Base-by-base conservation (phyloP, 2,888 invertebrate genomes). In the Electrophaes corylata region DNA sequence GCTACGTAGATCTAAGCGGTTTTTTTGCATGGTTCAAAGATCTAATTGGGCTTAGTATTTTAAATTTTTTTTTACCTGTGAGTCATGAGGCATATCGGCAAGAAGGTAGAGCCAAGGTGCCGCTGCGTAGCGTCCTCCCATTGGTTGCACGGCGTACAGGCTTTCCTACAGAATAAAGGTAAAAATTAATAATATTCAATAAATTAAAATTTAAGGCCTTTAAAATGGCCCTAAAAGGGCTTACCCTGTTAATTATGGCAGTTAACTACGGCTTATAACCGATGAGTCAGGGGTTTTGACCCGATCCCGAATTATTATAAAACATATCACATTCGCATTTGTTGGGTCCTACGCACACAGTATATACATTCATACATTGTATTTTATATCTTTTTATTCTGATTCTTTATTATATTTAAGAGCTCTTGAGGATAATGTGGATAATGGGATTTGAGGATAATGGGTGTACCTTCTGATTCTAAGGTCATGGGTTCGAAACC, bases 121-220 rank as follows among this genome's bases (percentile, higher is more conserved):
- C 19, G 79, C 73, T 79, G 78, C 69, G 79, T 91, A 93, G 72
- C 93, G 93, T n/a, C 91, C 91, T 23, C 91, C 85, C 76, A 93
- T 76, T 61, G 92, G 86, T 19, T 93, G 92, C 61, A 92, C 75
- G 26, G 91, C 88, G 75, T 93, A 93, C 65, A 86, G 67, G 62
- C 71, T 78, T 62, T 87, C 88, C 89, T 86, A 67, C 37, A 49
- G 46, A 57, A 49, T 41, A 35, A 61, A 66, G 19, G 53, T 12
- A 45, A 57, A 49, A 58, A 57, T 52, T 51, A 60, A 57, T 50
- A 57, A 58, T 53, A 33, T 55, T 54, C 52, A 33, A 47, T 53
- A 29, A 29, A 60, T 52, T 35, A 29, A 12, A 20, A 2, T 48
- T 35, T 46, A 50, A 45, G 54, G 58, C 45, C 50, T 35, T 46